Evolutionary conservation across 2,888 invertebrate genomes (phyloP), one percentile per base, ranked within the genome.

Genomic region (Colletes collaris): DNA sequence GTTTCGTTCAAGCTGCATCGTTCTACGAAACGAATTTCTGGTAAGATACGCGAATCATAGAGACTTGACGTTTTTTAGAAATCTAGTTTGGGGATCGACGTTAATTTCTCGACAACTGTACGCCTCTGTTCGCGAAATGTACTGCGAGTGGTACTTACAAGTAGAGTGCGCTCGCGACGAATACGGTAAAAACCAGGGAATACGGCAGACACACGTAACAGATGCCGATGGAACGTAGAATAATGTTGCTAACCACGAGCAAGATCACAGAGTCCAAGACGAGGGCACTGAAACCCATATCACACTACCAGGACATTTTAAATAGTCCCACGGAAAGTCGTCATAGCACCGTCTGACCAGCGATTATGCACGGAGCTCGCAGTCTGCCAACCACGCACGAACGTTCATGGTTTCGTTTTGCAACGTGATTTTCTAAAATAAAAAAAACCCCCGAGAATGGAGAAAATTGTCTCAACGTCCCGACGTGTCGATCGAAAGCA

Each of bases 131-230:
- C 63, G 16, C 16, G 10, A 50, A 4, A 19, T n/a, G 49, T 16
- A 10, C 5, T 10, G 11, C 35, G 50, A 16, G 52, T 50, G 53
- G n/a, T 84, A 84, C 83, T 91, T 83, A 91, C 91, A 90, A 73
- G 65, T 89, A 83, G 49, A 91, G 69, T 63, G 82, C 84, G 85
- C 86, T 82, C 71, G 88, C 83, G 79, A 91, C 80, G 84, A 91
- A 87, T 63, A 89, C 73, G 4, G 90, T 89, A 58, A 91, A 72
- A n/a, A 91, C 81, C 64, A 91, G 83, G 44, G 91, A 88, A 72
- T 91, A 90, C 13, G 91, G 91, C 71, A 91, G 81, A 66, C 91
- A 91, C 76, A 89, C 72, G 50, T 87, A 84, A 66, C 91, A 91
- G 66, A 91, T 58, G 40, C 89, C 90, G 56, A 91, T 56, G 16